Evolutionary conservation across 2,888 invertebrate species (phyloP).

Genomic region (Cylindroiulus punctatus): DNA sequence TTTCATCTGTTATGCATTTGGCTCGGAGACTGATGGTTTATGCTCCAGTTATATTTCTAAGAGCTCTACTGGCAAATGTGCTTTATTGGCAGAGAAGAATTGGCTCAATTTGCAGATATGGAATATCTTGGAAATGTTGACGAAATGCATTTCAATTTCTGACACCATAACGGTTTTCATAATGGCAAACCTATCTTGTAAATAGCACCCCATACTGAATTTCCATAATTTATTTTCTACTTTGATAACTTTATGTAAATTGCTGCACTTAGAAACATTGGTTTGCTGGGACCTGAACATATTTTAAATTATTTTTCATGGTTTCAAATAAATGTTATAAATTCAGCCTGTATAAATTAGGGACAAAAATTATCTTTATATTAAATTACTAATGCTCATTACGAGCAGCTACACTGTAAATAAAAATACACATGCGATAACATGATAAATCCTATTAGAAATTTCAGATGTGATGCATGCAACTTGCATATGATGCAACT

Average conservation of each 20-base stretch:
- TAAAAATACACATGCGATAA: too few species aligned
- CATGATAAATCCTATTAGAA: too few species aligned
- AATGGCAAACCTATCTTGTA: not conserved
- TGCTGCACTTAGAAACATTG: not conserved
- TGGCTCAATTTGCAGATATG: not conserved
- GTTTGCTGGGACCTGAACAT: not conserved
- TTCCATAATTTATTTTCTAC: not conserved
- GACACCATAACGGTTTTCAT: not conserved
- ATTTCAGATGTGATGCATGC: too few species aligned
- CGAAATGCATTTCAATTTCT: not conserved
- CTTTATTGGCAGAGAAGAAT: not conserved
- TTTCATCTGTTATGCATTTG: not conserved
- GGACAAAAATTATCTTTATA: too few species aligned
- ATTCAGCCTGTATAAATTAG: too few species aligned
- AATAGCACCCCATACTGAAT: not conserved
- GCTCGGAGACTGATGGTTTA: not conserved
- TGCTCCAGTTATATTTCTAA: not conserved
- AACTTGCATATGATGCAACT: too few species aligned
- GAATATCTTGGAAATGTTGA: not conserved
- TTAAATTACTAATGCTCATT: too few species aligned
- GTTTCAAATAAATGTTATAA: too few species aligned
- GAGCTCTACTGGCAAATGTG: conserved; percentile 5
- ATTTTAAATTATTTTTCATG: too few species aligned
- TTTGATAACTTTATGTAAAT: not conserved
- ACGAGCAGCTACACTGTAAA: too few species aligned